Evolutionary conservation across 1,140 invertebrate genomes (phyloP).

Genomic region (Alviniconcha marisindica): DNA sequence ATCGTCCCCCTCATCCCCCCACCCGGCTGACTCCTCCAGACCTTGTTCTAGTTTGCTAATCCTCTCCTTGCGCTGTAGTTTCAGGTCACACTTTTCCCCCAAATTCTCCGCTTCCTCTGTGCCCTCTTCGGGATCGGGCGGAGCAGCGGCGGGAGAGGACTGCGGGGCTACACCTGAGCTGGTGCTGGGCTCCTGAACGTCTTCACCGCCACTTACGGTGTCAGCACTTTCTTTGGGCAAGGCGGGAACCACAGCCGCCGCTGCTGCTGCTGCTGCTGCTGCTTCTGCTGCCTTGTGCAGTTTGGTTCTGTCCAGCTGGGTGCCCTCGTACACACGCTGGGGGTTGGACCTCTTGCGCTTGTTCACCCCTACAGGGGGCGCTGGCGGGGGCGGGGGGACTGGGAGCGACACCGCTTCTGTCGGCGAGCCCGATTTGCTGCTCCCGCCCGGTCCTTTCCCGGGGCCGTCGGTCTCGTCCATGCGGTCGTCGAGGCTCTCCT

Average conservation of each 20-base stretch:
- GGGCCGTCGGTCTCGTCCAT: slow-evolving; percentile 52
- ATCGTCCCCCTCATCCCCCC: slow-evolving; percentile 31
- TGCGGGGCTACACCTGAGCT: neutral
- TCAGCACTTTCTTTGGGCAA: neutral
- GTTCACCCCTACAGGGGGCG: slow-evolving; percentile 57
- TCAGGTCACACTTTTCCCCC: neutral
- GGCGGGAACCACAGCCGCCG: neutral
- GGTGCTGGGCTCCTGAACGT: slow-evolving; percentile 21
- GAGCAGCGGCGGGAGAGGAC: neutral
- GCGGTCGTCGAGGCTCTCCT: slow-evolving; percentile 54
- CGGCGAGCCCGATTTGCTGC: neutral
- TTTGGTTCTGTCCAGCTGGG: slow-evolving; percentile 81
- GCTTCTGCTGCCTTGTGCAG: neutral
- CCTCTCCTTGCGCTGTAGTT: slow-evolving; percentile 16
- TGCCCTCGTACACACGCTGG: slow-evolving; percentile 97
- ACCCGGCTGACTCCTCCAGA: neutral
- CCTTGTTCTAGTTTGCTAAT: slow-evolving; percentile 32
- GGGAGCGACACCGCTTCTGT: neutral
- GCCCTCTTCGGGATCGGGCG: neutral
- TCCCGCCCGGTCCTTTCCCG: neutral
- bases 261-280: neutral
- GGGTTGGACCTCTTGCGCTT: slow-evolving; percentile 95
- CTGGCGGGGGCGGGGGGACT: slow-evolving; percentile 24
- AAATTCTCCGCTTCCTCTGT: neutral
- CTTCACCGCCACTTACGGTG: neutral